Evolutionary conservation across 2,888 invertebrate species (phyloP).

Genomic region (Drosophila melanocephala): DNA sequence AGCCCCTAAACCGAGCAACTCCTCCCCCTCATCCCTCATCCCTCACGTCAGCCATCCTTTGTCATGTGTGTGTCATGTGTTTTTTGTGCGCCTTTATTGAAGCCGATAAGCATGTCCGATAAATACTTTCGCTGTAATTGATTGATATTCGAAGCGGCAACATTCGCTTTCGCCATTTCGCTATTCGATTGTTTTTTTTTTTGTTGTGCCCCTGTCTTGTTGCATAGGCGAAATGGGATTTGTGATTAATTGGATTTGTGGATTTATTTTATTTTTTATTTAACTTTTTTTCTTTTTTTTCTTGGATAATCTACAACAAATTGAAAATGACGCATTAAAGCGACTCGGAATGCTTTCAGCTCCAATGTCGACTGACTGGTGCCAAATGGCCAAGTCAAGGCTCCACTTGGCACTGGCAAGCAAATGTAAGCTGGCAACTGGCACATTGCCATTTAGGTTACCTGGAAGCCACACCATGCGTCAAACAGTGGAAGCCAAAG

Average conservation of each 20-base stretch:
- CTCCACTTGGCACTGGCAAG: slow-evolving; percentile 15
- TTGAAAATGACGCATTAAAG: slow-evolving; percentile 53
- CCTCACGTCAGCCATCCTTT: slow-evolving; percentile 28
- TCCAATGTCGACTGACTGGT: slow-evolving; percentile 31
- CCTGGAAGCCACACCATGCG: slow-evolving; percentile 66
- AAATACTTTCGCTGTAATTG: slow-evolving; percentile 65
- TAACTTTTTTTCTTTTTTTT: not conserved
- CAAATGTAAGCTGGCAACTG: slow-evolving; percentile 50
- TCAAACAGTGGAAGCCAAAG: slow-evolving; percentile 61
- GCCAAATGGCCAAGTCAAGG: slow-evolving; percentile 44
- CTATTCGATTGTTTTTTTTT: slow-evolving; percentile 8
- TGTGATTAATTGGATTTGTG: slow-evolving; percentile 74
- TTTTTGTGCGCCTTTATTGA: slow-evolving; percentile 52
- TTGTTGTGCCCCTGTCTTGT: slow-evolving; percentile 9
- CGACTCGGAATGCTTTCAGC: slow-evolving; percentile 11
- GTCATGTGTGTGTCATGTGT: slow-evolving; percentile 45
- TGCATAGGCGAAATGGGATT: slow-evolving; percentile 48
- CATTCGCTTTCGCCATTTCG: slow-evolving; percentile 49
- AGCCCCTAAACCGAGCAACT: slow-evolving; percentile 8
- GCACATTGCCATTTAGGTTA: slow-evolving; percentile 76
- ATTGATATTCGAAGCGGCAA: slow-evolving; percentile 66
- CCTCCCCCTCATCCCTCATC: not conserved
- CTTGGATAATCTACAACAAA: slow-evolving; percentile 37
- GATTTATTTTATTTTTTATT: not conserved
- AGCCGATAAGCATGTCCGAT: slow-evolving; percentile 71